A percentile compares a stretch with the other conserved stretches of the same genome.
Evolutionary conservation across 1,140 invertebrate genomes (phyloP).

Genomic region (Glomeris maerens): DNA sequence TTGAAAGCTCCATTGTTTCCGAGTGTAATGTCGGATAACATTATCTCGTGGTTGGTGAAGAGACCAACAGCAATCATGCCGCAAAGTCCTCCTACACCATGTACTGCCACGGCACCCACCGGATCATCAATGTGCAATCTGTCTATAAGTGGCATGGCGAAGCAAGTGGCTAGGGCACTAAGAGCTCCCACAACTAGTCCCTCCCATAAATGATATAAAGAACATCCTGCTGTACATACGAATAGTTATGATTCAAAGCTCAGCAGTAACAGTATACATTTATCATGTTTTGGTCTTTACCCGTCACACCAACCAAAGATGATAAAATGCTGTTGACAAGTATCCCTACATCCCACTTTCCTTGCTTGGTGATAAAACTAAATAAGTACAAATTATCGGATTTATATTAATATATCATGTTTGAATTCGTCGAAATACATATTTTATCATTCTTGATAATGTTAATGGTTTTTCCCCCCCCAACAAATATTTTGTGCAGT

Average conservation of each 20-base stretch:
- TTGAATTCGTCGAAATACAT: not conserved
- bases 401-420: not conserved
- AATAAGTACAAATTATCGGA: constrained; percentile 22
- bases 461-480: no score
- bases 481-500: no score
- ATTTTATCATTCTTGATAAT: no score
- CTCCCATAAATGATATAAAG: constrained; percentile 72
- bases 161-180: constrained; percentile 55
- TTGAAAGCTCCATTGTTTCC: constrained; percentile 63
- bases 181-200: constrained; percentile 64
- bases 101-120: constrained; percentile 75
- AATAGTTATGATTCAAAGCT: not conserved
- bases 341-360: constrained; percentile 61
- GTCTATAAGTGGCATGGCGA: constrained; percentile 56
- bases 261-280: no score
- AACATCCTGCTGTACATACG: constrained; percentile 55
- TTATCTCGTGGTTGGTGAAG: constrained; percentile 70
- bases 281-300: constrained; percentile 28
- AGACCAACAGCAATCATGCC: constrained; percentile 75
- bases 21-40: constrained; percentile 52
- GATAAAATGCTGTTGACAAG: constrained; percentile 81
- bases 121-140: constrained; percentile 70
- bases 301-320: constrained; percentile 70
- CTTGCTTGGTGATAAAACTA: constrained; percentile 46
- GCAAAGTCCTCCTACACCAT: constrained; percentile 46